Evolutionary conservation across 1,140 invertebrate species (phyloP).

Genomic region (Cepaea nemoralis): DNA sequence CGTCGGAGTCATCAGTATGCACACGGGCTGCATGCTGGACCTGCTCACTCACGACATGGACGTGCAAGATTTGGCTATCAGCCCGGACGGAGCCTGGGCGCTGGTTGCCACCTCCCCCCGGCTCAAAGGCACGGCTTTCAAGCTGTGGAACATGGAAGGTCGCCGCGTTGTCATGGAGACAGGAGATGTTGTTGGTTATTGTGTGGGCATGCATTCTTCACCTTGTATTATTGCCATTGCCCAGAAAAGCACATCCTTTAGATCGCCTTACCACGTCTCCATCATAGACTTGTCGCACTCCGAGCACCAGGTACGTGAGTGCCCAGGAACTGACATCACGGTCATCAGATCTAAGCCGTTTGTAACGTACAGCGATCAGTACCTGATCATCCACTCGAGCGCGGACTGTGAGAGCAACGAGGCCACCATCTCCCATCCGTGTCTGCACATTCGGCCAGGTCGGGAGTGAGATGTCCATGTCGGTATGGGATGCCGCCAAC

Average conservation of each 20-base stretch:
- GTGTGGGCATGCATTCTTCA: slow-evolving; percentile 49
- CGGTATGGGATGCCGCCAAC: slow-evolving; percentile 57
- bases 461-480: slow-evolving; percentile 53
- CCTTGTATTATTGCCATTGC: slow-evolving; percentile 56
- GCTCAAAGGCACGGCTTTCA: slow-evolving; percentile 55
- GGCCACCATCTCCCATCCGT: slow-evolving; percentile 52
- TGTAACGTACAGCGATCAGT: slow-evolving; percentile 63
- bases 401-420: slow-evolving; percentile 50
- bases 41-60: slow-evolving; percentile 67
- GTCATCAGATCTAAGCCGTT: slow-evolving; percentile 60
- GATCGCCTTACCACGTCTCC: slow-evolving; percentile 57
- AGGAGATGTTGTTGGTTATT: slow-evolving; percentile 58
- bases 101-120: slow-evolving; percentile 57
- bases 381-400: slow-evolving; percentile 62
- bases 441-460: slow-evolving; percentile 62
- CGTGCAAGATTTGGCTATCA: slow-evolving; percentile 62
- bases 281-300: slow-evolving; percentile 55
- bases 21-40: slow-evolving; percentile 64
- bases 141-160: slow-evolving; percentile 66
- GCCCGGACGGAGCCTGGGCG: slow-evolving; percentile 60
- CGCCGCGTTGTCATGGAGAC: slow-evolving; percentile 64
- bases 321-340: slow-evolving; percentile 48
- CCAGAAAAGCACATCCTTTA: slow-evolving; percentile 53
- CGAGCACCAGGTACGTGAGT: slow-evolving; percentile 51
- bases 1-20: slow-evolving; percentile 69